phyloP scores from a whole-genome alignment of 53 echinoderm and acorn worm genomes.

The Astropecten irregularis region DNA sequence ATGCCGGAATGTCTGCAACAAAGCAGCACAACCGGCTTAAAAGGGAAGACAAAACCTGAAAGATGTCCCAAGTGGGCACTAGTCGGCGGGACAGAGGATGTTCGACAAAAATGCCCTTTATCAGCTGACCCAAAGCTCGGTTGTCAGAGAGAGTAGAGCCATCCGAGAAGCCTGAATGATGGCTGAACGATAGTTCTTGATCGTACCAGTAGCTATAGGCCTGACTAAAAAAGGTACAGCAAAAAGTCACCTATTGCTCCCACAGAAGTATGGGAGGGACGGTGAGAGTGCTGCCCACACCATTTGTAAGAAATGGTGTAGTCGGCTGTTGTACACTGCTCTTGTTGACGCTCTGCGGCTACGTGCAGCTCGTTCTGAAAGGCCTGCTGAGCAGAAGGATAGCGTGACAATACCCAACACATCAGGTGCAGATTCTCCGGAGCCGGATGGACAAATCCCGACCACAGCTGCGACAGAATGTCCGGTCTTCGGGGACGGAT shows the following conservation, averaged over 20 bases:
- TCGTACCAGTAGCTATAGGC: background rate
- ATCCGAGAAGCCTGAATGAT: background rate
- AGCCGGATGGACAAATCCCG: slow-evolving; percentile 7
- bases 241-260: background rate
- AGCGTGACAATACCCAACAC: slow-evolving; percentile 7
- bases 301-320: background rate
- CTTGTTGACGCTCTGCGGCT: background rate
- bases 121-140: too few species aligned
- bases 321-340: background rate
- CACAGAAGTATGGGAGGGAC: background rate
- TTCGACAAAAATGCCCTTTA: background rate
- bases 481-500: background rate
- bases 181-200: slow-evolving; percentile 2
- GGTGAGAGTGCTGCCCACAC: background rate
- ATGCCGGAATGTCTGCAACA: too few species aligned
- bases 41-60: background rate
- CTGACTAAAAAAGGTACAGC: slow-evolving; percentile 12
- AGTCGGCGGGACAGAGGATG: background rate
- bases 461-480: slow-evolving; percentile 4
- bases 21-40: too few species aligned
- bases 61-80: background rate
- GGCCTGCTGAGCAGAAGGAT: background rate
- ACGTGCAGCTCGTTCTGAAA: slow-evolving; percentile 5
- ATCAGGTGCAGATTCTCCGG: slow-evolving; percentile 7
- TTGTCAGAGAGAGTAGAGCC: too few species aligned